phyloP scores from a whole-genome alignment of 2,797 vertebrate genomes.

The Adrianichthys oophorus region DNA sequence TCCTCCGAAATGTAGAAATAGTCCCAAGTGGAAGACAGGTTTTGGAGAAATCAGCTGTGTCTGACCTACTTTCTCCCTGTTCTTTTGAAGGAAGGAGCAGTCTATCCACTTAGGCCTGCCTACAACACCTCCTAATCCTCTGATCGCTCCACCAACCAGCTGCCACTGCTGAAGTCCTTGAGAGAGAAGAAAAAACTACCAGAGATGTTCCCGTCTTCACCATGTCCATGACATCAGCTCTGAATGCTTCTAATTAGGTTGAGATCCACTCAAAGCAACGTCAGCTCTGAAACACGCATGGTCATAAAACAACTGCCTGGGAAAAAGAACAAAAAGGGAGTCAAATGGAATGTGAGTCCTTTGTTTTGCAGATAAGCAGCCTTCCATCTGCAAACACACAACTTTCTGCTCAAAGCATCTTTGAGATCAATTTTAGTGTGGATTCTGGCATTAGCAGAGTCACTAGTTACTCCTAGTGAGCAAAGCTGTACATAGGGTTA shows the following conservation, averaged over 20 bases:
- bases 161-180: slow-evolving; percentile 15
- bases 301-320: too few species aligned
- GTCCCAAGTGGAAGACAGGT: not conserved
- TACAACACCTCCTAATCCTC: slow-evolving; percentile 58
- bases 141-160: slow-evolving; percentile 56
- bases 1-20: too few species aligned
- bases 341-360: too few species aligned
- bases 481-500: too few species aligned
- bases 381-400: not conserved
- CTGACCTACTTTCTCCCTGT: slow-evolving; percentile 31
- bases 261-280: not conserved
- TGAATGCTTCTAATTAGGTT: not conserved
- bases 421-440: not conserved
- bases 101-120: slow-evolving; percentile 59
- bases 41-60: slow-evolving; percentile 3
- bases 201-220: slow-evolving; percentile 4
- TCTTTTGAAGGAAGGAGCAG: slow-evolving; percentile 46
- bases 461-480: not conserved
- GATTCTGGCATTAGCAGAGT: not conserved
- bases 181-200: slow-evolving; percentile 5
- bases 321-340: too few species aligned
- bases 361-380: too few species aligned
- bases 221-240: slow-evolving; percentile 7
- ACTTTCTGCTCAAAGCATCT: not conserved
- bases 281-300: not conserved